Evolutionary conservation across 2,888 invertebrate genomes (phyloP), one percentile per base, ranked within the genome.

Genomic region (Scaptomyza reducta): DNA sequence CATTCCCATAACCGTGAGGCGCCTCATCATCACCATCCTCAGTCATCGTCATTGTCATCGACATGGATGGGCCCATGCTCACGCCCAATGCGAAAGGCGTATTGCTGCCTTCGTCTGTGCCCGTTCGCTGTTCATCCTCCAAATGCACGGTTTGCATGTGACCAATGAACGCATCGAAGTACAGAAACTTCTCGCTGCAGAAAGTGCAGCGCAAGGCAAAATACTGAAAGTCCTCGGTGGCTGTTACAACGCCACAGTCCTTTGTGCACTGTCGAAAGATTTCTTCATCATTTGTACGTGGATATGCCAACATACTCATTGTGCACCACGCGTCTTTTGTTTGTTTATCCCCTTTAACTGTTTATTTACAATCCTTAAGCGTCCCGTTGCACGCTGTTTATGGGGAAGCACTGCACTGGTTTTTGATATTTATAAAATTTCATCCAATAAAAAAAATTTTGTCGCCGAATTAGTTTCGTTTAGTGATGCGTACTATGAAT

Each of bases 201-300:
- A 82, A 78, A 5, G 82, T 72, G 46, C 90, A 90, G 16, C 85
- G 75, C 46, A 90, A 63, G 0, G 89, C 90, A 47, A 90, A 90
- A 63, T 83, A 90, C 72, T 90, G 90, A 65, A 89, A 89, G 69
- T 90, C 90, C 61, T 89, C 90, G 6, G 90, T 90, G 53, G 90
- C 83, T 68, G 89, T 87, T 53, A 90, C 90, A 61, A 90, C 78
- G 59, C 90, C 90, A 72, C 90, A 90, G 73, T 90, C 87, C 77
- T 89, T 90, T 71, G 85, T 89, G 74, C 90, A 90, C 54, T 84
- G 85, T 47, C 84, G 80, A 74, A 90, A 90, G 67, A 90, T 88
- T 53, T 89, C 90, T 62, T 89, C 88, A 63, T 90, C 90, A 77
- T 84, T 89, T 72, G 81, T 79, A 75, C 87, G 86, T 82, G 88